A percentile compares a stretch with the other conserved stretches of the same genome.
Evolutionary conservation across 2,888 invertebrate genomes (phyloP).

Genomic region (Lasioglossum zephyrum): DNA sequence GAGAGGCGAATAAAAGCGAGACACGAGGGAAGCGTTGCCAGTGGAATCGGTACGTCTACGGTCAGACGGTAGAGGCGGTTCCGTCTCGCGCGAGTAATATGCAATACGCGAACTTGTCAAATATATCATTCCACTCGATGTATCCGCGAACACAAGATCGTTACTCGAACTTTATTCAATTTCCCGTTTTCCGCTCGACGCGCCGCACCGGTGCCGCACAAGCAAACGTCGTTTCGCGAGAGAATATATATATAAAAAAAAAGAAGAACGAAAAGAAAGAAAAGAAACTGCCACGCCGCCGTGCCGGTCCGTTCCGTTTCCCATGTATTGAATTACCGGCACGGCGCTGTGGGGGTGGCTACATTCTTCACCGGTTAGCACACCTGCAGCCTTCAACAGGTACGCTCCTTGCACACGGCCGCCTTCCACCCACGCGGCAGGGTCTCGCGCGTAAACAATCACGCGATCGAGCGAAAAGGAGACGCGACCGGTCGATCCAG

Average conservation of each 20-base stretch:
- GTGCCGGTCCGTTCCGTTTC: slow-evolving; percentile 15
- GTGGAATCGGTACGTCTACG: slow-evolving; percentile 70
- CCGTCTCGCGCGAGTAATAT: slow-evolving; percentile 75
- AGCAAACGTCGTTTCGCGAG: slow-evolving; percentile 45
- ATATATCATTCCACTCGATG: slow-evolving; percentile 81
- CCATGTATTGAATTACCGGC: slow-evolving; percentile 58
- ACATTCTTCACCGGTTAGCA: slow-evolving; percentile 20
- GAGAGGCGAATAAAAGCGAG: neutral
- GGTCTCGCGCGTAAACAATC: slow-evolving; percentile 66
- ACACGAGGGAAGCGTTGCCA: slow-evolving; percentile 35
- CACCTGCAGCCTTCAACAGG: slow-evolving; percentile 68
- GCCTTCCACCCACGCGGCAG: slow-evolving; percentile 18
- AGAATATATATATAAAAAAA: neutral
- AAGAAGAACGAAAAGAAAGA: neutral
- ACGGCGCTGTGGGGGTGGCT: slow-evolving; percentile 20
- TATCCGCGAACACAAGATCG: slow-evolving; percentile 65
- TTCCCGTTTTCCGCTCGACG: slow-evolving; percentile 63
- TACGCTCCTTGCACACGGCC: slow-evolving; percentile 45
- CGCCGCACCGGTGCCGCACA: slow-evolving; percentile 39
- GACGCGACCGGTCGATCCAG: slow-evolving; percentile 25
- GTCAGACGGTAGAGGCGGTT: slow-evolving; percentile 63
- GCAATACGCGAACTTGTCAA: slow-evolving; percentile 79
- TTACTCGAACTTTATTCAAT: slow-evolving; percentile 77
- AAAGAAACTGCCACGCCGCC: neutral
- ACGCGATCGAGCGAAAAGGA: slow-evolving; percentile 52